phyloP scores from a whole-genome alignment of 2,113 vertebrate genomes.

The Camelus dromedarius region DNA sequence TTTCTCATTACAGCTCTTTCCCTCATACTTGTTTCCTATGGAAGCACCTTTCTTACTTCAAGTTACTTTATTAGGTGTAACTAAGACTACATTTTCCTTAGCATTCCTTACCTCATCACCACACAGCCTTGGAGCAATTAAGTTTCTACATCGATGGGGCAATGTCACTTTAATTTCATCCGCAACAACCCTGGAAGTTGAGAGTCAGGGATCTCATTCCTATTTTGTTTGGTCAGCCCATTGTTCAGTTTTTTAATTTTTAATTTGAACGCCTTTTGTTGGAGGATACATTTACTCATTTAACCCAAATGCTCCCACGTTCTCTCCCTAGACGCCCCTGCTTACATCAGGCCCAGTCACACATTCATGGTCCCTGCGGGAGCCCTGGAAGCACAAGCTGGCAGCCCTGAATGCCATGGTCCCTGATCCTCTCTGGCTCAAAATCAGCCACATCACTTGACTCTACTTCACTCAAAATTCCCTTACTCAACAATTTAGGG shows the following conservation, averaged over 20 bases:
- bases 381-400: neutral
- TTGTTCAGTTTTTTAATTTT: neutral
- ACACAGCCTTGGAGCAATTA: neutral
- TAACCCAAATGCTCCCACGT: neutral
- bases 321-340: neutral
- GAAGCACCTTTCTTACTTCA: neutral
- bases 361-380: neutral
- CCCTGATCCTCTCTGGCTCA: neutral
- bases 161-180: neutral
- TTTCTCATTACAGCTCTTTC: neutral
- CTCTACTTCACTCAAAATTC: neutral
- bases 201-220: neutral
- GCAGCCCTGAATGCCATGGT: neutral
- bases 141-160: neutral
- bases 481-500: neutral
- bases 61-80: neutral
- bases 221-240: neutral
- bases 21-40: neutral
- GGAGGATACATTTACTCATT: neutral
- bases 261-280: neutral
- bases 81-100: no score
- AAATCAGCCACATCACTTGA: neutral
- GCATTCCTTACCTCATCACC: no score
- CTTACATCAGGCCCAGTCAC: neutral
- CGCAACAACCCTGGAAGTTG: neutral